A percentile compares a stretch with the other conserved stretches of the same genome.
Evolutionary conservation across 2,888 invertebrate species (phyloP).

Genomic region (Neoaliturus tenellus): DNA sequence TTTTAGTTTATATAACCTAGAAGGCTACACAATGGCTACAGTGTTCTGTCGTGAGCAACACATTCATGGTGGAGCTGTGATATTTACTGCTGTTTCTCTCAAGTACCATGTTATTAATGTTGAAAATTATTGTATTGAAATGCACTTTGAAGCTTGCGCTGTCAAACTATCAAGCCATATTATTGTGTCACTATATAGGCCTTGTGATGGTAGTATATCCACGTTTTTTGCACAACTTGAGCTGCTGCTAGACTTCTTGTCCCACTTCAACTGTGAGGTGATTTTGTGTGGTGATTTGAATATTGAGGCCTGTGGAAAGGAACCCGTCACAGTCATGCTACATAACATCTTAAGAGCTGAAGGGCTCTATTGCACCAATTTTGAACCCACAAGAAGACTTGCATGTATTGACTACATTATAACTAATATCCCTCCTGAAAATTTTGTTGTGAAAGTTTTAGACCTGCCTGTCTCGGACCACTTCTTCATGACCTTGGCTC

Average conservation of each 20-base stretch:
- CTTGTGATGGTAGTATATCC: no score
- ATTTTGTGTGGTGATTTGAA: conserved; percentile 25
- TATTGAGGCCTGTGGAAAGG: neutral
- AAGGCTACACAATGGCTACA: no score
- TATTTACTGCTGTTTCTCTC: no score
- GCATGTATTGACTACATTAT: neutral
- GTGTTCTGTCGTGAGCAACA: no score
- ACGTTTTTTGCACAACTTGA: no score
- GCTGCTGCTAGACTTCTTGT: neutral
- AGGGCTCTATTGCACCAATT: neutral
- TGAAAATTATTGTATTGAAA: no score
- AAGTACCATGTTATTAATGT: no score
- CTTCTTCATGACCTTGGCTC: neutral
- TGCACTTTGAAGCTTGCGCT: no score
- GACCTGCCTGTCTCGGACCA: conserved; percentile 10
- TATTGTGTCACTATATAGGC: no score
- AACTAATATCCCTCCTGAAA: neutral
- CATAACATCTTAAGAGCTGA: conserved; percentile 8
- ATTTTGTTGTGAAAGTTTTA: neutral
- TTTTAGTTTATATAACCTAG: no score
- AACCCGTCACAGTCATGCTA: neutral
- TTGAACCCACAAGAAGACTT: neutral
- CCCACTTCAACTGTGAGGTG: neutral
- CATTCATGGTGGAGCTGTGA: no score
- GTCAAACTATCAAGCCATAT: no score